Base-by-base conservation (phyloP, 2,113 vertebrate species). In the Gadus chalcogrammus region DNA sequence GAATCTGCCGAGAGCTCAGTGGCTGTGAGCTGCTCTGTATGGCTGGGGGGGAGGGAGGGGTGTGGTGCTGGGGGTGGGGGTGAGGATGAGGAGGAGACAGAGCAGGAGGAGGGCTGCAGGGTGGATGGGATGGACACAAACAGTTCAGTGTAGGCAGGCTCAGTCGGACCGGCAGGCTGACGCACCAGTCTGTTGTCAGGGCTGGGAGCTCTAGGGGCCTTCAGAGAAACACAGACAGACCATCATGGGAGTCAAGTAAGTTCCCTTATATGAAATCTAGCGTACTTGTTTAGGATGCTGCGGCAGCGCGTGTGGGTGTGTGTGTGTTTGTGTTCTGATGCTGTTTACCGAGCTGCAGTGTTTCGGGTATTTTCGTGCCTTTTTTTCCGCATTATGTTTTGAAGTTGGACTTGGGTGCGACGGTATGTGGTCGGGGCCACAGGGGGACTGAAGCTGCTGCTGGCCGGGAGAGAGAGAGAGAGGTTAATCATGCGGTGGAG, bases 181-280 rank as follows among this genome's bases (percentile, higher is more conserved):
- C 76, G 79, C 74, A 80, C 28, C 61, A 72, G 56, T 72, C 72
- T 13, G 42, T 12, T 13, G 79, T 81, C 72, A 73, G 75, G 75
- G 61, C 75, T 66, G 60, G 60, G 73, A 84, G 74, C 69, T 76
- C 68, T 72, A 69, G 63, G 2, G 31, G 67, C 73, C 70, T 65
- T 68, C 64, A 60, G 73, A 63, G 62, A 61, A 79, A 80, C 80
- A 78, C 79, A 74, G 62, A 79, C 74, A 77, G 63, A 61, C 67
- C 66, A 42, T 70, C 73, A 88, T 88, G 85, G 80, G 84, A 85
- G 75, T 90, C 72, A 88, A 82, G 88, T 91, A 87, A 88, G 88
- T 83, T 70, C 35, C 75, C 60, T 67, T 77, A 70, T 28, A 56
- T 56, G 58, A 64, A 35, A 31, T 20, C 8, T 3, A 20, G 72